Evolutionary conservation across 2,797 vertebrate genomes (phyloP).

Genomic region (Falco rusticolus): DNA sequence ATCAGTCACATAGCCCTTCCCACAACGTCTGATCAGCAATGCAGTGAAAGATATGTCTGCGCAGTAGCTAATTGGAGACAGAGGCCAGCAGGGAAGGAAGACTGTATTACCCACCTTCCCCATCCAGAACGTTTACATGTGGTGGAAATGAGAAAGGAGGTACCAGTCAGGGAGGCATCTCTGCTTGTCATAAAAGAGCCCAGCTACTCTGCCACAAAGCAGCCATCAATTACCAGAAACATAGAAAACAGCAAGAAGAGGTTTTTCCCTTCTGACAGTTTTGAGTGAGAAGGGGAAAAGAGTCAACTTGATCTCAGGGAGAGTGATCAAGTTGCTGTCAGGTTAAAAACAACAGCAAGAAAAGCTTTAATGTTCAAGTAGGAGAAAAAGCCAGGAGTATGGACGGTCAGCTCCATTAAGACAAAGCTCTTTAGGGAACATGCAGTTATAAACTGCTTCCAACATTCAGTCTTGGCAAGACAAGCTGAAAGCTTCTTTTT

Average conservation of each 20-base stretch:
- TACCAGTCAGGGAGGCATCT: neutral
- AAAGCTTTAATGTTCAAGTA: slow-evolving; percentile 2
- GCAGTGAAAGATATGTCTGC: neutral
- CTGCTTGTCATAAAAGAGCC: neutral
- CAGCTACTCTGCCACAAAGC: slow-evolving; percentile 31
- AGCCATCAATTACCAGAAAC: neutral
- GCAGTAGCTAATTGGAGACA: neutral
- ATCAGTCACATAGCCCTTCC: neutral
- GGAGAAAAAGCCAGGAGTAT: neutral
- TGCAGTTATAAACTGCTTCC: neutral
- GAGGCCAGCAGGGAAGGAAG: neutral
- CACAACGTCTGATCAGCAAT: neutral
- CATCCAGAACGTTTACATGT: neutral
- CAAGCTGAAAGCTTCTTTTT: slow-evolving; percentile 25
- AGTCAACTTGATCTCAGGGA: neutral
- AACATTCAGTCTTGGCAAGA: neutral
- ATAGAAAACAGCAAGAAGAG: slow-evolving; percentile 7
- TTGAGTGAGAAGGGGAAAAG: neutral
- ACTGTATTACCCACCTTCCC: neutral
- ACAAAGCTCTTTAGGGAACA: slow-evolving; percentile 20
- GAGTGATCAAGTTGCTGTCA: slow-evolving; percentile 17
- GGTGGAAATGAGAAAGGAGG: slow-evolving; percentile 17
- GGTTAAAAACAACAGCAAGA: slow-evolving; percentile 37
- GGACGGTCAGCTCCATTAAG: slow-evolving; percentile 37
- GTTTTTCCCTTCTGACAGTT: slow-evolving; percentile 8